phyloP scores from a whole-genome alignment of 2,888 invertebrate species.

The Troides oblongomaculatus region DNA sequence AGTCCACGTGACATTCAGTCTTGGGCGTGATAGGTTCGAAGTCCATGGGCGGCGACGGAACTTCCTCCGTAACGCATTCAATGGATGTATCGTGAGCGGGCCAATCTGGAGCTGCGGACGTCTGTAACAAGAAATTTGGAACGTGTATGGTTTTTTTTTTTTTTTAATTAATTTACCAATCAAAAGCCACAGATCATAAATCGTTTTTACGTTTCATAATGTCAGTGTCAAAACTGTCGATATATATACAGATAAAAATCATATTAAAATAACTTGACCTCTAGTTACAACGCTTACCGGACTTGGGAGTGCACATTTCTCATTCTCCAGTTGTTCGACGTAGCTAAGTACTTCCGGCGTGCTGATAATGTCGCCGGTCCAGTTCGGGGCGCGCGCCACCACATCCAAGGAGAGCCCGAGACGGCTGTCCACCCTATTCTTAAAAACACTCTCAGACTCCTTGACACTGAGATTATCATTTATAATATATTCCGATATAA shows the following conservation, averaged over 20 bases:
- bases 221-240: too few species aligned
- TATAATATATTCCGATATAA: slow-evolving; percentile 58
- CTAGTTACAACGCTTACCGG: slow-evolving; percentile 46
- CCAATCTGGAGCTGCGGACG: slow-evolving; percentile 43
- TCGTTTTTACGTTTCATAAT: too few species aligned
- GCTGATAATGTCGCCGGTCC: slow-evolving; percentile 58
- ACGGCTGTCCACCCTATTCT: slow-evolving; percentile 37
- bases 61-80: slow-evolving; percentile 43
- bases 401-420: slow-evolving; percentile 58
- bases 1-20: slow-evolving; percentile 66
- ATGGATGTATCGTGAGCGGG: slow-evolving; percentile 38
- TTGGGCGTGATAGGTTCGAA: slow-evolving; percentile 68
- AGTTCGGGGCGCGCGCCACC: slow-evolving; percentile 46
- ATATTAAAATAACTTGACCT: not conserved
- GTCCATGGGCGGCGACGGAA: slow-evolving; percentile 50
- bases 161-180: too few species aligned
- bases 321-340: slow-evolving; percentile 71
- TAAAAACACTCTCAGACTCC: slow-evolving; percentile 35
- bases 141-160: too few species aligned
- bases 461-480: slow-evolving; percentile 41
- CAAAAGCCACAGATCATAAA: too few species aligned
- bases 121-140: slow-evolving; percentile 39
- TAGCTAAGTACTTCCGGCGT: slow-evolving; percentile 72
- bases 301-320: slow-evolving; percentile 49
- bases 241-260: not conserved